These are phyloP conservation scores for Antheraea mylitta DNA, from an alignment of 1,140 invertebrate species.

Conservation along the genomic window DNA sequence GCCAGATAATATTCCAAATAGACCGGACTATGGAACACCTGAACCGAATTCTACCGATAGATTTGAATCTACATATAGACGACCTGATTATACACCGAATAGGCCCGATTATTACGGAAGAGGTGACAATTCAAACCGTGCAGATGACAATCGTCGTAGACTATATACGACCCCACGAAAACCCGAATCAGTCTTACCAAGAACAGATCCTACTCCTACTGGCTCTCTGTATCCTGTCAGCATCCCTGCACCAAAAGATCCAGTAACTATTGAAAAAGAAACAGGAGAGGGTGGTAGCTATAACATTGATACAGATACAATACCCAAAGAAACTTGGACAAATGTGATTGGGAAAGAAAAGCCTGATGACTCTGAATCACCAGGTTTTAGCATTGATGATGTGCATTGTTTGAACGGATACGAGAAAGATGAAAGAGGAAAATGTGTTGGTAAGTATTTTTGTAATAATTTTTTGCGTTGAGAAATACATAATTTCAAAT, in stretches of 20 bases:
- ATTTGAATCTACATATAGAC: slow-evolving; percentile 14
- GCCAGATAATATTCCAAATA: slow-evolving; percentile 32
- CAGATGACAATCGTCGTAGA: slow-evolving; percentile 13
- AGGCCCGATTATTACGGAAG: slow-evolving; percentile 28
- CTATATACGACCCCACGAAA: slow-evolving; percentile 7
- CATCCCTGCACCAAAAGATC: slow-evolving; percentile 10
- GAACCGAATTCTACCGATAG: slow-evolving; percentile 5
- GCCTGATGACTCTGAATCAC: slow-evolving; percentile 28
- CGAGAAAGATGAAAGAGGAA: slow-evolving; percentile 51
- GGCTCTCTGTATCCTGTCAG: not conserved
- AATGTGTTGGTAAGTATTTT: slow-evolving; percentile 59
- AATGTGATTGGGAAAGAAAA: slow-evolving; percentile 48
- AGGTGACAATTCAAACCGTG: slow-evolving; percentile 12
- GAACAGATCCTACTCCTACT: slow-evolving; percentile 9
- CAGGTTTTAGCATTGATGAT: slow-evolving; percentile 43
- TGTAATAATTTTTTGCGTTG: too few species aligned
- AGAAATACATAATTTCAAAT: not conserved
- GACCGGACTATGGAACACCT: slow-evolving; percentile 28
- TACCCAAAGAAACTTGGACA: slow-evolving; percentile 55
- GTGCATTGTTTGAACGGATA: slow-evolving; percentile 62
- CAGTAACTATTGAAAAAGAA: slow-evolving; percentile 37
- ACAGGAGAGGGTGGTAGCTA: slow-evolving; percentile 41
- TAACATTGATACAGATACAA: slow-evolving; percentile 32
- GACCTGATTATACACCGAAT: slow-evolving; percentile 31
- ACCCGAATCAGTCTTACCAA: slow-evolving; percentile 9